These are phyloP conservation scores for Enteromius viviparus DNA, from an alignment of 2,797 vertebrate species.

Conservation along the genomic window DNA sequence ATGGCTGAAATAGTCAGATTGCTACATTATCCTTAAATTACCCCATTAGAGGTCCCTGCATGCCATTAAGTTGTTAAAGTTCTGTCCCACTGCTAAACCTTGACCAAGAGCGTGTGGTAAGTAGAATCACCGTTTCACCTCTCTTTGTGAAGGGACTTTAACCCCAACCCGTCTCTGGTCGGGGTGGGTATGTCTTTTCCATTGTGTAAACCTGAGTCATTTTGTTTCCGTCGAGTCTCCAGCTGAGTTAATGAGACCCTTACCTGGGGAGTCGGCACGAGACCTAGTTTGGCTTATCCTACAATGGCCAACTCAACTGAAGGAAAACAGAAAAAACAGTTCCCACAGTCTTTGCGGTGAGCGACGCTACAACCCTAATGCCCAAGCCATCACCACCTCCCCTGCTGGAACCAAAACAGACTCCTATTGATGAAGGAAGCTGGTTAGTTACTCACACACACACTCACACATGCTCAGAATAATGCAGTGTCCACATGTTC, in stretches of 20 bases:
- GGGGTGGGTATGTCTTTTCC: slow-evolving; percentile 13
- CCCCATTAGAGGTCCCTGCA: slow-evolving; percentile 22
- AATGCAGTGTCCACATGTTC: slow-evolving; percentile 46
- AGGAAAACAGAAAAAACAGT: slow-evolving; percentile 38
- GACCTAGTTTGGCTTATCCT: slow-evolving; percentile 24
- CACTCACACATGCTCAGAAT: slow-evolving; percentile 12
- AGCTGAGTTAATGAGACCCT: slow-evolving; percentile 52
- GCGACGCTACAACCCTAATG: slow-evolving; percentile 24
- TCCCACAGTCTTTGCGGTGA: slow-evolving; percentile 30
- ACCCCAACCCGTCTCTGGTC: not conserved
- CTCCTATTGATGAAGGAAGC: slow-evolving; percentile 50
- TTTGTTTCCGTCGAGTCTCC: slow-evolving; percentile 17
- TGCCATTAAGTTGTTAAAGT: slow-evolving; percentile 24
- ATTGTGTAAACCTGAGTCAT: slow-evolving; percentile 26
- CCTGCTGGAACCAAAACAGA: slow-evolving; percentile 57
- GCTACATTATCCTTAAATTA: slow-evolving; percentile 31
- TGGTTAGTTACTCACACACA: slow-evolving; percentile 56
- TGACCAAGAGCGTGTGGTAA: slow-evolving; percentile 15
- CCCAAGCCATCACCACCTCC: slow-evolving; percentile 56
- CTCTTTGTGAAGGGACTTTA: not conserved
- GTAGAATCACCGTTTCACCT: slow-evolving; percentile 11
- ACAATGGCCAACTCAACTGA: slow-evolving; percentile 32
- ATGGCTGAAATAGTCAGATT: not conserved
- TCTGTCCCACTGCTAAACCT: slow-evolving; percentile 10
- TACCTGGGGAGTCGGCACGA: slow-evolving; percentile 52